phyloP scores from a whole-genome alignment of 2,888 invertebrate species.

The Rhagonycha lutea region DNA sequence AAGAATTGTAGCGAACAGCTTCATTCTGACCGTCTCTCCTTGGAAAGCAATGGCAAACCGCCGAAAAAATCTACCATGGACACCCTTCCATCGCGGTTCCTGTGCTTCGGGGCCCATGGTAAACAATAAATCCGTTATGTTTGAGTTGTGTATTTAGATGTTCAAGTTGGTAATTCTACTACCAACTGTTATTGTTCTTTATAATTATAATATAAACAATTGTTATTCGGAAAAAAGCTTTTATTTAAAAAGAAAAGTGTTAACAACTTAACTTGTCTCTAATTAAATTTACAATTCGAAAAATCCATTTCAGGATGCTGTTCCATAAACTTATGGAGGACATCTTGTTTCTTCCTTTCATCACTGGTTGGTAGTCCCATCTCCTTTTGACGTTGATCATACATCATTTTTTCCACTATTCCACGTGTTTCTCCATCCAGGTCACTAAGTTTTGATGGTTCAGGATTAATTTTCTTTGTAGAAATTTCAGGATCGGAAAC shows the following conservation, averaged over 20 bases:
- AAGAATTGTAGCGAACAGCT: no score
- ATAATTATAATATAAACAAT: no score
- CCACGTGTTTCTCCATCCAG: slow-evolving; percentile 97
- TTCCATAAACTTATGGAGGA: slow-evolving; percentile 97
- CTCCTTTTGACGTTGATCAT: slow-evolving; percentile 97
- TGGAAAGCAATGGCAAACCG: no score
- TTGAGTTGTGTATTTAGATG: no score
- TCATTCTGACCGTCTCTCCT: no score
- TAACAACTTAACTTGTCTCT: slow-evolving; percentile 43
- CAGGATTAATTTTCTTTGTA: slow-evolving; percentile 97
- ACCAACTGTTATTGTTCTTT: no score
- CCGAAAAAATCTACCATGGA: no score
- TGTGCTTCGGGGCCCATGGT: no score
- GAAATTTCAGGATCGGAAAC: slow-evolving; percentile 95
- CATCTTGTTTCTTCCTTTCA: slow-evolving; percentile 95
- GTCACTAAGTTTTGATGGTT: slow-evolving; percentile 96
- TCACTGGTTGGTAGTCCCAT: slow-evolving; percentile 95
- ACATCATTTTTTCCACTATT: slow-evolving; percentile 99
- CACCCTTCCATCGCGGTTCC: no score
- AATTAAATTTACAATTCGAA: slow-evolving; percentile 96
- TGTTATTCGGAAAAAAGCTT: not conserved
- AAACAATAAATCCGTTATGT: no score
- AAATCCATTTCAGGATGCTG: slow-evolving; percentile 99
- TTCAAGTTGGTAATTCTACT: no score
- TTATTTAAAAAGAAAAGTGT: not conserved